Base-by-base conservation (phyloP, 2,888 invertebrate species). In the Watsonalla cultraria region DNA sequence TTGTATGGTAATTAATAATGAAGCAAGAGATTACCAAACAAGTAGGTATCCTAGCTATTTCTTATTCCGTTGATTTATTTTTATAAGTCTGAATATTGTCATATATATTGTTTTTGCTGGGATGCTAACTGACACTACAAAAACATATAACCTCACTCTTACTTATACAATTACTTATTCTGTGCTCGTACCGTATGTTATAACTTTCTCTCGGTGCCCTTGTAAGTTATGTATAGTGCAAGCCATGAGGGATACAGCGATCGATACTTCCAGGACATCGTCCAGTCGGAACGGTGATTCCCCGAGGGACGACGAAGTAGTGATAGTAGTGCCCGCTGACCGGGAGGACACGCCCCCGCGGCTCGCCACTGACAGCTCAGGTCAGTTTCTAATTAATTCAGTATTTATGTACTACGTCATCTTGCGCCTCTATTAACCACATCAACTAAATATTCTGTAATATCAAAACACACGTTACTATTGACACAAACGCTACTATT, bases 311-410 rank as follows among this genome's bases (percentile, higher is more conserved):
- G 88, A 89, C 64, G 89, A 87, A 77, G 90, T 90, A 60, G 87
- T 91, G 47, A 86, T 88, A 68, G 86, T 87, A 55, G 89, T 89
- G 57, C 89, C 89, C 56, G 79, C 83, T 46, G 88, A 89, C 70
- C 80, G 82, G 11, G 86, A 90, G 62, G 92, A 92, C 66, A 91
- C 91, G 54, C 91, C 91, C 42, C 92, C 92, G 59, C 91, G 92
- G 58, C 91, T 92, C 64, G 90, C 86, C 65, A 93, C 93, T 50
- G 93, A 93, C 82, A 93, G 93, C 84, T 93, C 94, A 86, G 93
- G 94, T 94, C 63, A 64, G 75, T 84, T 86, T 74, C 8, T 11
- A 42, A 42, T 42, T 5, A 42, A 42, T 42, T 8, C 5, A 42
- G 8, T 11, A 42, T 42, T 42, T 11, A 42, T 42, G 42, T 42